Percentiles rank a stretch among this genome's conserved stretches.
Conservation (phyloP, 2,797 vertebrate genomes). For the Ptychobarbus kaznakovi region DNA sequence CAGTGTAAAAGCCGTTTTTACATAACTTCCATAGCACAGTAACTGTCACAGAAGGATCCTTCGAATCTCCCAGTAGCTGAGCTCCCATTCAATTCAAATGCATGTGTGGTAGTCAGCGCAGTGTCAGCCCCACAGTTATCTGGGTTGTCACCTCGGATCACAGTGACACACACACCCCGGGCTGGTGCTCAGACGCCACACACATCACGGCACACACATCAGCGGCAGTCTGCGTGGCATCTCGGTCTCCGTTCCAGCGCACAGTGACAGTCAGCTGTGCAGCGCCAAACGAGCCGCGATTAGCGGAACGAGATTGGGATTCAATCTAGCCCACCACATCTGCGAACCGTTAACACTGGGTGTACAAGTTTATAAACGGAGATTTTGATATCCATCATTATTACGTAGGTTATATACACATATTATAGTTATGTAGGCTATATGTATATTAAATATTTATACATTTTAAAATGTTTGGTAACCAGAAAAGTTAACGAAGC, state of each 20-base stretch:
- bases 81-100: slow-evolving; percentile 8
- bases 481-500: not conserved
- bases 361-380: not conserved
- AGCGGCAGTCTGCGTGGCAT: not conserved
- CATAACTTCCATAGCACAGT: not conserved
- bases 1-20: not conserved
- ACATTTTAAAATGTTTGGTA: not conserved
- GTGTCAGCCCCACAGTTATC: slow-evolving; percentile 19
- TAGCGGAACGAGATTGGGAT: not conserved
- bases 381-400: not conserved
- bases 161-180: slow-evolving; percentile 31
- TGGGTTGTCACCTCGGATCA: slow-evolving; percentile 36
- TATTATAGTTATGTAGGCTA: no score
- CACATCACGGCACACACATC: not conserved
- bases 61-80: not conserved
- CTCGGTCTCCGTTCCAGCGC: not conserved
- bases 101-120: not conserved
- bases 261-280: slow-evolving; percentile 6
- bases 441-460: not conserved
- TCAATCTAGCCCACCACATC: not conserved
- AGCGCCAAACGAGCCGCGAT: not conserved
- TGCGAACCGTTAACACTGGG: not conserved
- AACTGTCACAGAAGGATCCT: not conserved
- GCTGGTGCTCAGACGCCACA: slow-evolving; percentile 14
- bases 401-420: not conserved